Base-by-base conservation (phyloP, 2,113 vertebrate species). In the Centrocercus urophasianus region DNA sequence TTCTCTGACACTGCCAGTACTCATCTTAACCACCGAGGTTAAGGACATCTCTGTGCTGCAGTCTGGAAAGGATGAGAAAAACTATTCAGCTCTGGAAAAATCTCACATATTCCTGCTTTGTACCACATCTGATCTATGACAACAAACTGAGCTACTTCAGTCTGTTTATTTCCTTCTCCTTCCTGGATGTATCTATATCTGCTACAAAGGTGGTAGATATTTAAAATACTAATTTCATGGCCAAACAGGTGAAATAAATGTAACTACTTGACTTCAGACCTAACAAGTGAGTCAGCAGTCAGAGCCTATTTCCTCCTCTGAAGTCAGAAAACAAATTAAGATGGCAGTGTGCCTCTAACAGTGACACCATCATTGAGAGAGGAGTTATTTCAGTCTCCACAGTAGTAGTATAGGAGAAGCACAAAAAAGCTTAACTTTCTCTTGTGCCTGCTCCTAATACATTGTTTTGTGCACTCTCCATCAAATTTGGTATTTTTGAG, bases 271-370 rank as follows among this genome's bases (percentile, higher is more conserved):
- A 65, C 87, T 90, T 93, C 66, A 63, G 59, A 86, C 63, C 80
- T 92, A 94, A 93, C 88, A 86, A 93, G 63, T 93, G 92, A 96
- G 88, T 97, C 94, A 96, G 95, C 92, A 95, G 86, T 73, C 88
- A 94, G 73, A 82, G 83, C 75, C 66, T 70, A 78, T 95, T 96
- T 88, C 90, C 80, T 50, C 32, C 47, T 54, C 40, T 92, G 86
- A 92, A 94, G 90, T 93, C 80, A 93, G 92, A 93, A 93, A 93
- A 95, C 74, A 93, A 95, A 95, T 96, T 94, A 88, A 73, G 90
- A 59, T 86, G 96, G 95, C 88, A 94, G 61, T 4, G 8, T 57
- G 48, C 65, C 57, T 88, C 57, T 82, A 91, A 90, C 73, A 59
- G 77, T 93, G 88, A 88, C 92, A 93, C 95, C 76, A 84, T 90